Base-by-base conservation (phyloP, 2,113 vertebrate genomes). In the Falco punctatus region DNA sequence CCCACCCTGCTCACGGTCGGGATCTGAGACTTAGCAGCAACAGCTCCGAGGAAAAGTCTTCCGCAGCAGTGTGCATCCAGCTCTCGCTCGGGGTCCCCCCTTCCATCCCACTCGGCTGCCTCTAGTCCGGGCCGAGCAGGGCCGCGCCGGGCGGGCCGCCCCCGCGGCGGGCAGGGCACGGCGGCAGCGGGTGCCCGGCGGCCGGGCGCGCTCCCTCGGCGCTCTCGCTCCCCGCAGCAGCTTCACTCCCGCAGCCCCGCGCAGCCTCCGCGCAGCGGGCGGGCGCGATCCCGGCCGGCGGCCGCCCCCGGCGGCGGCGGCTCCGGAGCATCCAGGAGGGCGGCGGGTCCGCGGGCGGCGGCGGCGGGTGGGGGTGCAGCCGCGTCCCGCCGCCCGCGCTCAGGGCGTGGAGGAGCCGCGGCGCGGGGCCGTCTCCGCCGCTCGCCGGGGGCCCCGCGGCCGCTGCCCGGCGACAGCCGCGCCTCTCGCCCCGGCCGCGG, bases 1-100 rank as follows among this genome's bases (percentile, higher is more conserved):
- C 97, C 97, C 97, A 98, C 98, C 98, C 96, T 96, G 81, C 81
- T 96, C 97, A 70, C 97, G 74, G 95, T 57, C 96, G 97, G 90
- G 96, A 94, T 95, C 91, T 57, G 94, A 96, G 96, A 67, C 59
- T 93, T 46, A 81, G 84, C 83, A 89, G 96, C 96, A 95, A 72
- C 74, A 73, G 92, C 90, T 73, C 92, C 75, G 83, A 92, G 73
- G 95, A 87, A 92, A 75, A 81, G 42, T 92, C 86, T 78, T 88
- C 79, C 10, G 54, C 74, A 59, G 92, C 86, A 71, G 11, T 21
- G 75, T n/a, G 73, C 84, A 38, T 74, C 88, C 92, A 48, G 3
- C 16, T 85, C 84, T 66, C 66, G 22, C 72, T 95, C 42, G 78
- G 81, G 91, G 80, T 83, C 17, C 48, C 86, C 86, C 83, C 67